Evolutionary conservation across 2,113 vertebrate genomes (phyloP), one percentile per base, ranked within the genome.

Genomic region (Phyllopteryx taeniolatus): DNA sequence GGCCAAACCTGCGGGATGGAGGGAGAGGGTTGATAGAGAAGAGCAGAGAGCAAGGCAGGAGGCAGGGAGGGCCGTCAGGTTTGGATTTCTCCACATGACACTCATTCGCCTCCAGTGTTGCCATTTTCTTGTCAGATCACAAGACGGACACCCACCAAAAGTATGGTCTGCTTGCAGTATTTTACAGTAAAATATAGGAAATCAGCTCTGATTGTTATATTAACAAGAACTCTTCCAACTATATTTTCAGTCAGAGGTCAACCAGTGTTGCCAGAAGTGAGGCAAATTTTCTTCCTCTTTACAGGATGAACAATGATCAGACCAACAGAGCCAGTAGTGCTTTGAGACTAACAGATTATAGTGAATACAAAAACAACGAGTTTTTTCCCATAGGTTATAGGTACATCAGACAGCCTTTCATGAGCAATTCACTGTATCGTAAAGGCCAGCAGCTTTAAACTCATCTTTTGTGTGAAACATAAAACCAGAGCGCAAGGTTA

Each of bases 1-100:
- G 94, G 86, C 95, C 95, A 84, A 94, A 98, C 93, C 96, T 98
- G 94, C 80, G 86, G 89, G 90, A 91, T 86, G 90, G 90, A 79
- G 82, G 86, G 71, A 83, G 87, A 87, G 83, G 90, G 88, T 86
- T 86, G 75, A 91, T 82, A 90, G 87, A 92, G 85, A 90, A 91
- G 54, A 92, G 90, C 82, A 91, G 79, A 91, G 87, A 86, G 87
- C 89, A 83, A 91, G 81, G 90, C 86, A 84, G 91, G 87, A 85
- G 91, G 90, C 85, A 90, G 85, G 82, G 84, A 87, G 75, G 87
- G 80, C 80, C 80, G 82, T 44, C 85, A 84, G 86, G 82, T 71
- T 72, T 76, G 89, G 88, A 85, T 91, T 86, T 88, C 83, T 90
- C 89, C 89, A 79, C 84, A 84, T 85, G 85, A 68, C 76, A 46